phyloP scores from a whole-genome alignment of 1,140 invertebrate genomes.

The Drosophila suzukii region DNA sequence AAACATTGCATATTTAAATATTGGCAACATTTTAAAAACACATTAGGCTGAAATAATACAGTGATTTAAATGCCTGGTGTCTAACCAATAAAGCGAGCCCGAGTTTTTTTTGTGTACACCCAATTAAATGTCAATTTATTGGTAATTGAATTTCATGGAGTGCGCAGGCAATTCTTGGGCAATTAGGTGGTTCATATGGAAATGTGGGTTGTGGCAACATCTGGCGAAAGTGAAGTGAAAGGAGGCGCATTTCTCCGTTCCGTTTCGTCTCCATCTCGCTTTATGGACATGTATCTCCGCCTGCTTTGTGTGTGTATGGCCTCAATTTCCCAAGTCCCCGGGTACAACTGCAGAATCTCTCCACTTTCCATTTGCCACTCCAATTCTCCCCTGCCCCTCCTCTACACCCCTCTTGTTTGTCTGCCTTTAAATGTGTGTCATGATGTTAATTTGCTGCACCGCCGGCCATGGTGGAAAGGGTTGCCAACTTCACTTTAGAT shows the following conservation, averaged over 20 bases:
- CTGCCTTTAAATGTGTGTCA: slow-evolving; percentile 77
- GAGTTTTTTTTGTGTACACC: background rate
- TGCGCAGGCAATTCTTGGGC: slow-evolving; percentile 15
- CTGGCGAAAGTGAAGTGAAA: slow-evolving; percentile 17
- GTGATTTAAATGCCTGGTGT: background rate
- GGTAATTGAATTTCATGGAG: slow-evolving; percentile 21
- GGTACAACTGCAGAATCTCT: slow-evolving; percentile 26
- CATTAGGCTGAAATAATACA: background rate
- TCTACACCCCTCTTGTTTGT: slow-evolving; percentile 19
- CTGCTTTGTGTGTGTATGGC: slow-evolving; percentile 8
- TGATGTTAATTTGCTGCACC: slow-evolving; percentile 74
- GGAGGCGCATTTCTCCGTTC: background rate
- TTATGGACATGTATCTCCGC: background rate
- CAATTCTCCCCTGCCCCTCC: background rate
- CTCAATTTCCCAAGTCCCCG: slow-evolving; percentile 54
- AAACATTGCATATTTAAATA: too few relatives aligned
- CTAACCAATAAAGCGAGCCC: background rate
- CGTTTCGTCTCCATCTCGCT: too few relatives aligned
- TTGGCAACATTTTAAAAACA: background rate
- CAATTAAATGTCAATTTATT: slow-evolving; percentile 30
- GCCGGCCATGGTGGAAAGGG: slow-evolving; percentile 17
- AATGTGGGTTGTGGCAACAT: slow-evolving; percentile 25
- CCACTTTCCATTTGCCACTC: slow-evolving; percentile 18
- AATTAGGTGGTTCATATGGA: slow-evolving; percentile 21
- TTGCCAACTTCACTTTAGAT: background rate